Evolutionary conservation across 1,140 invertebrate genomes (phyloP), one percentile per base, ranked within the genome.

Genomic region (Drosophila pachea): DNA sequence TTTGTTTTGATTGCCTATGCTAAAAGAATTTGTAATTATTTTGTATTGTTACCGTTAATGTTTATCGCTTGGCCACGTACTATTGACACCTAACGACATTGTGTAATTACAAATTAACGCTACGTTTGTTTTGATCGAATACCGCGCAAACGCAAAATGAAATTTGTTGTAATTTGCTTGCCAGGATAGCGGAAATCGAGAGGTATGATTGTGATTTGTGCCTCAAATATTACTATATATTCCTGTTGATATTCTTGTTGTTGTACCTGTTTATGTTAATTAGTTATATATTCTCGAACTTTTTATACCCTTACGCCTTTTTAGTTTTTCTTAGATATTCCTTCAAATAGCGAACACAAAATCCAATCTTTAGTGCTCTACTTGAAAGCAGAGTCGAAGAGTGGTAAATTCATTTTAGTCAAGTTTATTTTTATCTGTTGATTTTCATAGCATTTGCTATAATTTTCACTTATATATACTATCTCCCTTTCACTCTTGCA

Each of bases 141-240:
- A 74, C 73, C 81, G 72, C 76, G 81, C 69, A 81, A 86, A 82
- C 88, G 73, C 82, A 88, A 88, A 87, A 88, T 78, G 73, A 78
- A 87, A 83, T 88, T 88, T 88, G 83, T 88, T 88, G 87, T 88
- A 88, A 88, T 82, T 87, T 89, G 78, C 77, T 86, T 90, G 75
- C 74, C 88, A 89, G 88, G 88, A 89, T 89, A 89, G 88, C 87
- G 88, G 88, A 89, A 86, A 88, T 79, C 75, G 78, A 88, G 83
- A 90, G 84, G 79, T 89, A 89, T 89, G 84, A 88, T 75, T 81
- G 82, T 66, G 49, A 29, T 66, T 70, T 84, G 81, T 74, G 73
- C 76, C 74, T 54, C 64, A 77, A 64, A 22, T 47, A 29, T 36
- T 8, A 49, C 35, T 33, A 6, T 35, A 63, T 68, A 67, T 42